A percentile compares a stretch with the other conserved stretches of the same genome.
These are phyloP conservation scores for Poliocrania exsul DNA, from an alignment of 2,797 vertebrate species.

Conservation along the genomic window DNA sequence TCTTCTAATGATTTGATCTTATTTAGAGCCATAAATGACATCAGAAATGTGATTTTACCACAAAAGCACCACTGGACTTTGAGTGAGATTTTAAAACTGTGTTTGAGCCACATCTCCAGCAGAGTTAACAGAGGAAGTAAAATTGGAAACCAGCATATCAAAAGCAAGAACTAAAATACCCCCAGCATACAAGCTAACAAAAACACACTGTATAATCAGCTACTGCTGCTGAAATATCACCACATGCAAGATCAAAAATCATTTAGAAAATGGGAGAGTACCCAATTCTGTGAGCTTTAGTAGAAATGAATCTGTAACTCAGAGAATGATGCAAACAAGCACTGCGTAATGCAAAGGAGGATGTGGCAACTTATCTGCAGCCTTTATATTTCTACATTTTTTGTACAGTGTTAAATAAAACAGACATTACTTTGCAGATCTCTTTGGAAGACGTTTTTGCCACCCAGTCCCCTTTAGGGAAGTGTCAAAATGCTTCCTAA, in stretches of 20 bases:
- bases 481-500: background rate
- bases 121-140: background rate
- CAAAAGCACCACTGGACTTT: background rate
- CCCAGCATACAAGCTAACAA: background rate
- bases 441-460: background rate
- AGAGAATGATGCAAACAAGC: background rate
- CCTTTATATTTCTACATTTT: background rate
- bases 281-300: background rate
- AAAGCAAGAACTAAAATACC: background rate
- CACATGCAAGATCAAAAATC: background rate
- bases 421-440: background rate
- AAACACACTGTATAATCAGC: background rate
- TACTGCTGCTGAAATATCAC: background rate
- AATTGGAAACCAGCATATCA: background rate
- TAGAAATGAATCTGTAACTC: background rate
- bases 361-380: background rate
- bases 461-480: background rate
- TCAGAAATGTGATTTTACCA: background rate
- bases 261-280: background rate
- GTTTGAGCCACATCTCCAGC: background rate
- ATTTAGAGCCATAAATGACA: background rate
- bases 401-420: background rate
- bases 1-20: background rate
- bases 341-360: background rate
- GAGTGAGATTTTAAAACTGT: background rate